phyloP scores from a whole-genome alignment of 2,113 vertebrate species.

The Boulengeromyrus knoepffleri region DNA sequence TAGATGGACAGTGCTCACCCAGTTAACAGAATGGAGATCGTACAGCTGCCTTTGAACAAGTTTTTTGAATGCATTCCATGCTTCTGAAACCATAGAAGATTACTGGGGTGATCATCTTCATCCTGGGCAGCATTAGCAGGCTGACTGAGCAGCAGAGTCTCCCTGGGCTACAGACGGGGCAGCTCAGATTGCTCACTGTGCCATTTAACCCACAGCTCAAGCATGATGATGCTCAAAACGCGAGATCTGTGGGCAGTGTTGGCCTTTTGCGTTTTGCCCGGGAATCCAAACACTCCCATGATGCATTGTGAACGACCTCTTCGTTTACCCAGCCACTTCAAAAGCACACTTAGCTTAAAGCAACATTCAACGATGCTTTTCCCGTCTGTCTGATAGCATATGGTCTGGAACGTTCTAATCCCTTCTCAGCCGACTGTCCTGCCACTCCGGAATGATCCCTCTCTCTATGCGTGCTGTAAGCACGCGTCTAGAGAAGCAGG shows the following conservation, averaged over 20 bases:
- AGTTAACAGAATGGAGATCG: neutral
- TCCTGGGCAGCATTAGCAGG: neutral
- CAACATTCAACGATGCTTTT: neutral
- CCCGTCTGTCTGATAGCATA: neutral
- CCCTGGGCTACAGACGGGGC: neutral
- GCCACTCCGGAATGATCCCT: neutral
- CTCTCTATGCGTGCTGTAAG: neutral
- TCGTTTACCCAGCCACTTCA: neutral
- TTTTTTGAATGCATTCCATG: neutral
- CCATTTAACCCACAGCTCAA: neutral
- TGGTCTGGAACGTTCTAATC: neutral
- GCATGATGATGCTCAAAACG: neutral
- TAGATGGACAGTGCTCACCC: neutral
- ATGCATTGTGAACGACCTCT: neutral
- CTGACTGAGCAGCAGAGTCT: neutral
- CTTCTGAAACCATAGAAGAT: neutral
- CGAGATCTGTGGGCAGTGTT: neutral
- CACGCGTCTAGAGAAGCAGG: neutral
- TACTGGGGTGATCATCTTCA: neutral
- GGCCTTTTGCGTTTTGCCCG: neutral
- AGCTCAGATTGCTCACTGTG: neutral
- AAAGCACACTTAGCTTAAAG: neutral
- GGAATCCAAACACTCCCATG: neutral
- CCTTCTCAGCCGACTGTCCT: neutral
- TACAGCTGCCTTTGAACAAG: neutral